Evolutionary conservation across 2,113 vertebrate genomes (phyloP), one percentile per base, ranked within the genome.

Genomic region (Galbula dea): DNA sequence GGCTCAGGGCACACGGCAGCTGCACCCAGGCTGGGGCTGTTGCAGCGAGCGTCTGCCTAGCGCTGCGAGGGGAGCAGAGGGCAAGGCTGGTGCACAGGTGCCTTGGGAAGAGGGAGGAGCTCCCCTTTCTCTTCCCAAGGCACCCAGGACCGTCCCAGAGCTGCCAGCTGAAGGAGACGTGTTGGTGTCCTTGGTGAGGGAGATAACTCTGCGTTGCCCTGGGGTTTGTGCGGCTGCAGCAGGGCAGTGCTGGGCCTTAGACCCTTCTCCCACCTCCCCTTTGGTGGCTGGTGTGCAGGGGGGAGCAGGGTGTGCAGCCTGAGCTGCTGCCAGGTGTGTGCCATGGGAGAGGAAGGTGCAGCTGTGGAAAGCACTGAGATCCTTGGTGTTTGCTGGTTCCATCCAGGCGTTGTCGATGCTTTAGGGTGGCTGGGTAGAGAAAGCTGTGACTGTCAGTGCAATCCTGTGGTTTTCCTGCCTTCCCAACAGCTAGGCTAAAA

Each of bases 101-200:
- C 73, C 57, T 39, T 27, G 83, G 49, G 63, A 67, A 74, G 21
- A 57, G 83, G 49, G 63, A 67, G 78, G 21, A 57, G 27, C 36
- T 80, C 29, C 61, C 34, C 12, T 62, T 65, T 29, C 54, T 39
- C 55, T 37, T 15, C 11, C 58, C 2, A 5, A 19, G 3, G 58
- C 39, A 7, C 19, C 62, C 11, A 30, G 32, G 77, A 6, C 43
- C 39, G 2, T 23, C 52, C n/a, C 58, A 1, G 49, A 39, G 10
- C 41, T 32, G 37, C 78, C 39, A 10, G 19, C 19, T 6, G 0
- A 8, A 37, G 61, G 21, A 30, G 75, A 7, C 4, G 10, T 9
- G 0, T 24, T 21, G 52, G 11, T 54, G 37, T 37, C 4, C 6
- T 15, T 17, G 0, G 23, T 1, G 18, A 27, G 36, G n/a, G 24